phyloP scores from a whole-genome alignment of 2,113 vertebrate genomes.

The Coturnix japonica region DNA sequence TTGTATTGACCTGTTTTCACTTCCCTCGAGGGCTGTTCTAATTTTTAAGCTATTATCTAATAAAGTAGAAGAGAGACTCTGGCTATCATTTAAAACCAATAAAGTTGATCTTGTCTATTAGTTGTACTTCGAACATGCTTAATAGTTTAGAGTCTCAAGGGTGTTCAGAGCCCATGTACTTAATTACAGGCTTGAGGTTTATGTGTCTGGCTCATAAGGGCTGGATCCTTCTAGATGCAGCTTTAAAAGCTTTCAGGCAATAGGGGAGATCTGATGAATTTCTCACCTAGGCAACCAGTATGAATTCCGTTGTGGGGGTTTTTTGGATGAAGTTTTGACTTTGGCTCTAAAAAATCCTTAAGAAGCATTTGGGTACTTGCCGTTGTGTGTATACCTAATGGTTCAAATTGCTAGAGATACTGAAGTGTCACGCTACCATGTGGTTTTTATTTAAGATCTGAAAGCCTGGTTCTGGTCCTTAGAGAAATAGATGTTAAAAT shows the following conservation, averaged over 20 bases:
- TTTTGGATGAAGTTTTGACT: conserved; percentile 4
- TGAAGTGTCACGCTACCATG: background rate
- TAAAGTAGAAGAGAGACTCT: background rate
- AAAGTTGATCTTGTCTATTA: background rate
- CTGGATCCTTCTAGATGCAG: background rate
- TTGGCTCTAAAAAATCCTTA: background rate
- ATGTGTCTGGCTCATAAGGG: background rate
- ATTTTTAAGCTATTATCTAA: conserved; percentile 1
- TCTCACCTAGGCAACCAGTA: conserved; percentile 8
- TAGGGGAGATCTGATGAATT: background rate
- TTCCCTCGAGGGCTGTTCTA: background rate
- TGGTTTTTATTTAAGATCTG: background rate
- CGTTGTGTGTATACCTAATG: background rate
- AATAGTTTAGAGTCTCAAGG: background rate
- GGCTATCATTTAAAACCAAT: background rate
- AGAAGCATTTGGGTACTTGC: background rate
- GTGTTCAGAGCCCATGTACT: background rate
- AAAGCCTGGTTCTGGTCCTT: background rate
- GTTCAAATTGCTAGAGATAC: conserved; percentile 27
- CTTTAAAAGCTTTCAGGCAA: conserved; percentile 1
- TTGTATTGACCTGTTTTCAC: background rate
- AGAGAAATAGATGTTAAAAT: background rate
- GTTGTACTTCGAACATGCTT: background rate
- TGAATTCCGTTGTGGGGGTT: background rate
- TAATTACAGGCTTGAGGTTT: background rate